Percentiles rank a stretch among this genome's conserved stretches.
These are phyloP conservation scores for Chrysomallon squamiferum DNA, from an alignment of 1,140 invertebrate species.

Conservation along the genomic window DNA sequence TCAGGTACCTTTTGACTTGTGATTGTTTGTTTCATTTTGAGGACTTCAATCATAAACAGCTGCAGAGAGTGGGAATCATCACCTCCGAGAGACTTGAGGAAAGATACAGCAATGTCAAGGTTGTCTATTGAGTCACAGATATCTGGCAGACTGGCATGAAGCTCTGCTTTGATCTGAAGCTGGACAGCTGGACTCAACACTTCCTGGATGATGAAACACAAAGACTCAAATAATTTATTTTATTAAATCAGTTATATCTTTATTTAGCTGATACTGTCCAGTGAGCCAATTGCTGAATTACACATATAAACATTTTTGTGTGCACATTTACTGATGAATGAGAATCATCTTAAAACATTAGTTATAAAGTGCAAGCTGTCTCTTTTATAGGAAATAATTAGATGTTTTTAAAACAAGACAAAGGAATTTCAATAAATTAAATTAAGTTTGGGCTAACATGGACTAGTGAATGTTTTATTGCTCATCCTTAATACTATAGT, in stretches of 20 bases:
- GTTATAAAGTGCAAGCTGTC: no score
- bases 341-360: no score
- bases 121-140: slow-evolving; percentile 23
- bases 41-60: slow-evolving; percentile 26
- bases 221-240: neutral
- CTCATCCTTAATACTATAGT: no score
- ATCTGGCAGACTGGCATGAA: slow-evolving; percentile 18
- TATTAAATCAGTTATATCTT: neutral
- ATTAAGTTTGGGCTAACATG: no score
- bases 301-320: no score
- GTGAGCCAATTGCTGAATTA: no score
- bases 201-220: slow-evolving; percentile 14
- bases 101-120: slow-evolving; percentile 31
- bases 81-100: slow-evolving; percentile 27
- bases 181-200: slow-evolving; percentile 17
- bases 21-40: slow-evolving; percentile 22
- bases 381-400: no score
- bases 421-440: no score
- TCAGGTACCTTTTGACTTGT: slow-evolving; percentile 18
- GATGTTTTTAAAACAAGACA: no score
- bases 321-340: no score
- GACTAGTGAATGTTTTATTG: no score
- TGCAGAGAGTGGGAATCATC: slow-evolving; percentile 8
- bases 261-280: no score
- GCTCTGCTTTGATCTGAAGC: slow-evolving; percentile 17